Percentiles rank a stretch among this genome's conserved stretches.
These are phyloP conservation scores for Steinernema khuongi DNA, from an alignment of 1,140 invertebrate species.

Conservation along the genomic window DNA sequence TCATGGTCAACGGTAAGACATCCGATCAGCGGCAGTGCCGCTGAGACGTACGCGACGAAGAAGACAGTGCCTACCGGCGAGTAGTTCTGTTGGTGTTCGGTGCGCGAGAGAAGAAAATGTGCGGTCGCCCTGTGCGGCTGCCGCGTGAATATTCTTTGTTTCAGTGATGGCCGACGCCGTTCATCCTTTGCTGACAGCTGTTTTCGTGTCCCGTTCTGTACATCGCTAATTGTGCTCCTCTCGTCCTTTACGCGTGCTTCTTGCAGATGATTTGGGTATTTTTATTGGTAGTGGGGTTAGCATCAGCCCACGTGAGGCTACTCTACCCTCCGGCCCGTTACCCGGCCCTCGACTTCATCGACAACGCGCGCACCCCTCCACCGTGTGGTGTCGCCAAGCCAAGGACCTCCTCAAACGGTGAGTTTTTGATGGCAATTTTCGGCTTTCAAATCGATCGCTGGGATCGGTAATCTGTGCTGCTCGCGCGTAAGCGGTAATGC, in stretches of 20 bases:
- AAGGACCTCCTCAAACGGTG: not conserved
- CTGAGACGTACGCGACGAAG: not conserved
- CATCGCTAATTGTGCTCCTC: not conserved
- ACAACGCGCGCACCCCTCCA: constrained; percentile 76
- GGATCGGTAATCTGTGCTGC: constrained; percentile 10
- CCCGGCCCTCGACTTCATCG: constrained; percentile 84
- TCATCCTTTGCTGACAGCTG: constrained; percentile 2
- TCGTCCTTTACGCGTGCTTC: not conserved
- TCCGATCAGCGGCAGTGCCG: not conserved
- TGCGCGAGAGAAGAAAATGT: not conserved
- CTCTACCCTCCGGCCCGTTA: constrained; percentile 61
- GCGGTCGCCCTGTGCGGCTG: not conserved
- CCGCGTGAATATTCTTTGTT: constrained; percentile 12
- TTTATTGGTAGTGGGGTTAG: not conserved
- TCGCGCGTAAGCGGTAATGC: not conserved
- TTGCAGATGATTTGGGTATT: constrained; percentile 7
- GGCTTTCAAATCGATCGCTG: constrained; percentile 1
- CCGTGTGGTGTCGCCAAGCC: constrained; percentile 85
- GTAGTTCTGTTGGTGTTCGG: not conserved
- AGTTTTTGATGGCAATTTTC: not conserved
- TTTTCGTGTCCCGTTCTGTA: not conserved
- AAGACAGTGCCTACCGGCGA: not conserved
- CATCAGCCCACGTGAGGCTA: constrained; percentile 51
- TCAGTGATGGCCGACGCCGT: not conserved
- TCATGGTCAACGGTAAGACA: constrained; percentile 12